Evolutionary conservation across 1,140 invertebrate species (phyloP).

Genomic region (Nephotettix cincticeps): DNA sequence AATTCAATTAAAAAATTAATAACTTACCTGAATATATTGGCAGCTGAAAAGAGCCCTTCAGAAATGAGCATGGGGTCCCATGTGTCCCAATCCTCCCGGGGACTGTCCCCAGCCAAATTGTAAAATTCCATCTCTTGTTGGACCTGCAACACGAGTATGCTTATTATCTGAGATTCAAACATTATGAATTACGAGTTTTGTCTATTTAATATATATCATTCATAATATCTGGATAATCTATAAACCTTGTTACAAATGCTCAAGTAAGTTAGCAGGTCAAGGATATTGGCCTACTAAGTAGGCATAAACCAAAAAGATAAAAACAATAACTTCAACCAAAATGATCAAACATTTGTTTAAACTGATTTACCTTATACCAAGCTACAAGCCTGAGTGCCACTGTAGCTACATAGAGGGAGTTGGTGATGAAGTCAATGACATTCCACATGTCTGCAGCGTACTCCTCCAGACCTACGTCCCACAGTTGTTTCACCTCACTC

Average conservation of each 20-base stretch:
- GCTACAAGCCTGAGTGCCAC: constrained; percentile 91
- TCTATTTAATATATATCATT: too few relatives aligned
- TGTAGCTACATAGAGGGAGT: constrained; percentile 95
- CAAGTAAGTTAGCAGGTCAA: too few relatives aligned
- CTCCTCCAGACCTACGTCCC: constrained; percentile 94
- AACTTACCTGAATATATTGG: constrained; percentile 87
- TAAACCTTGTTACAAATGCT: too few relatives aligned
- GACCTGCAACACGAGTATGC: constrained; percentile 53
- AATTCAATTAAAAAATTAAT: neutral
- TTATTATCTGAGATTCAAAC: too few relatives aligned
- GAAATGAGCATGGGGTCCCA: constrained; percentile 97
- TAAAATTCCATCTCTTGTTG: constrained; percentile 58
- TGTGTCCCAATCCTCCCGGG: constrained; percentile 87
- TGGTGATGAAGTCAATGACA: constrained; percentile 97
- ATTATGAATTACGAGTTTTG: too few relatives aligned
- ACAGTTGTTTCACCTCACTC: constrained; percentile 98
- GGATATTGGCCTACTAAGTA: too few relatives aligned
- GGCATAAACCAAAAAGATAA: neutral
- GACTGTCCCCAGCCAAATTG: constrained; percentile 51
- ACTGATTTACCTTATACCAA: constrained; percentile 56
- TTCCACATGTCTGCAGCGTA: constrained; percentile 99
- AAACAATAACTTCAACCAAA: neutral
- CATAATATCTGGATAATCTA: too few relatives aligned
- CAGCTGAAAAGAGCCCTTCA: constrained; percentile 94
- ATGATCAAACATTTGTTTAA: neutral